Conservation (phyloP, 2,797 vertebrate genomes). For the Tragopan temminckii region DNA sequence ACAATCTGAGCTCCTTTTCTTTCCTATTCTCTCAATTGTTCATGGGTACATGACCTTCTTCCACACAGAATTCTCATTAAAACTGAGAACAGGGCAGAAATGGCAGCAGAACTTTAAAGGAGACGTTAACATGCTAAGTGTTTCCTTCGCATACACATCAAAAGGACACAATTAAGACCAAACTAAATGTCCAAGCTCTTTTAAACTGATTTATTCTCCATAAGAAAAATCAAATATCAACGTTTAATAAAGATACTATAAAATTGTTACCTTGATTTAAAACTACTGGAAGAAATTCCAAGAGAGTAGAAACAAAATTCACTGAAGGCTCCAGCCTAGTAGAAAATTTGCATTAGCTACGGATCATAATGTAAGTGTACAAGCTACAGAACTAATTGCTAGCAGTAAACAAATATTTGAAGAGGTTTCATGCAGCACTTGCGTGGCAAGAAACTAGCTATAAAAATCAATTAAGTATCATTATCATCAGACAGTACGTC, state of each 20-base stretch:
- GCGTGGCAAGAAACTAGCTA: constrained; percentile 41
- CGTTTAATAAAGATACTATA: not conserved
- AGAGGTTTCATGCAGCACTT: constrained; percentile 31
- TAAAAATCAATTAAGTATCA: constrained; percentile 46
- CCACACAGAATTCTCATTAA: not conserved
- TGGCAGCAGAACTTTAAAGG: not conserved
- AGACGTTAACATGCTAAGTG: not conserved
- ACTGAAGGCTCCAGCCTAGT: not conserved
- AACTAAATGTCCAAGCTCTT: not conserved
- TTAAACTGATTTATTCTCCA: not conserved
- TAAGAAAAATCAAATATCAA: not conserved
- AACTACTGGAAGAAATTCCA: not conserved
- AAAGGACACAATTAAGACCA: not conserved
- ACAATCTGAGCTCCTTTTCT: not conserved
- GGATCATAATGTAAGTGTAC: not conserved
- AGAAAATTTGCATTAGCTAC: constrained; percentile 33
- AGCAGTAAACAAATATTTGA: constrained; percentile 60
- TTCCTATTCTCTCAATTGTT: not conserved
- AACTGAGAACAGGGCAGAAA: not conserved
- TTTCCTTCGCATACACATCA: not conserved
- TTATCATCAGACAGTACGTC: constrained; percentile 20
- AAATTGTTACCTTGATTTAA: not conserved
- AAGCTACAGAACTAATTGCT: constrained; percentile 33
- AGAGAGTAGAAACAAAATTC: not conserved
- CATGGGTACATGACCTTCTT: rapidly evolving